These are phyloP conservation scores for Molossus molossus DNA, from an alignment of 2,797 vertebrate genomes.

Conservation along the genomic window DNA sequence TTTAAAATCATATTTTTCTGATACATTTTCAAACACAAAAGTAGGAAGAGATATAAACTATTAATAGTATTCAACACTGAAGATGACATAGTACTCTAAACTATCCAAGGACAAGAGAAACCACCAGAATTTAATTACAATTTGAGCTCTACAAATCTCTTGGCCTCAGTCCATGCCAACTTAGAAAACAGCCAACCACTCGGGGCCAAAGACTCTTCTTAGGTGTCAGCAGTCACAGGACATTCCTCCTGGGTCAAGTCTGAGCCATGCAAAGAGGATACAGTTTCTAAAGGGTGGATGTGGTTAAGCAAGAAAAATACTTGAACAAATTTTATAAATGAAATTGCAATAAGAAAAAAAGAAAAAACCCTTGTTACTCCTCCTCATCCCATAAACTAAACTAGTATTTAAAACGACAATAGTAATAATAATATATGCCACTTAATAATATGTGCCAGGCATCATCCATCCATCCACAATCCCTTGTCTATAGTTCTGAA, in stretches of 20 bases:
- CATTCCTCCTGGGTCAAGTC: conserved; percentile 62
- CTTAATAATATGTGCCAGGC: background rate
- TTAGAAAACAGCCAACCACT: conserved; percentile 6
- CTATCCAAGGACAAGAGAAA: conserved; percentile 20
- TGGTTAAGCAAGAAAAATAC: conserved; percentile 65
- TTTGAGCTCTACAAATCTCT: conserved; percentile 45
- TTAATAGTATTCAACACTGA: conserved; percentile 47
- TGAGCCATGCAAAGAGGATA: conserved; percentile 47
- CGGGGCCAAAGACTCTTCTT: conserved; percentile 37
- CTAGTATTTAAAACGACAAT: conserved; percentile 59
- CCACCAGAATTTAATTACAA: background rate
- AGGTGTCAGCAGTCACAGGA: conserved; percentile 31
- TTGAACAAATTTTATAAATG: conserved; percentile 21
- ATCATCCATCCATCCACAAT: background rate
- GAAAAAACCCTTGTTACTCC: background rate
- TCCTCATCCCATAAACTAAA: conserved; percentile 15
- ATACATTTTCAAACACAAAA: conserved; percentile 48
- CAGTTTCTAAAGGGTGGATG: conserved; percentile 21
- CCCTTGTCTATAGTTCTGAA: background rate
- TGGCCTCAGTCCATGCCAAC: conserved; percentile 37
- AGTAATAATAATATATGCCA: background rate
- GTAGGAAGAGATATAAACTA: conserved; percentile 4
- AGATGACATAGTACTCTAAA: background rate
- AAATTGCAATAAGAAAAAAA: conserved; percentile 4
- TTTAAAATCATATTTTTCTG: conserved; percentile 7